A percentile compares a stretch with the other conserved stretches of the same genome.
These are phyloP conservation scores for Paracyclopina nana DNA, from an alignment of 1,140 invertebrate genomes.

Conservation along the genomic window DNA sequence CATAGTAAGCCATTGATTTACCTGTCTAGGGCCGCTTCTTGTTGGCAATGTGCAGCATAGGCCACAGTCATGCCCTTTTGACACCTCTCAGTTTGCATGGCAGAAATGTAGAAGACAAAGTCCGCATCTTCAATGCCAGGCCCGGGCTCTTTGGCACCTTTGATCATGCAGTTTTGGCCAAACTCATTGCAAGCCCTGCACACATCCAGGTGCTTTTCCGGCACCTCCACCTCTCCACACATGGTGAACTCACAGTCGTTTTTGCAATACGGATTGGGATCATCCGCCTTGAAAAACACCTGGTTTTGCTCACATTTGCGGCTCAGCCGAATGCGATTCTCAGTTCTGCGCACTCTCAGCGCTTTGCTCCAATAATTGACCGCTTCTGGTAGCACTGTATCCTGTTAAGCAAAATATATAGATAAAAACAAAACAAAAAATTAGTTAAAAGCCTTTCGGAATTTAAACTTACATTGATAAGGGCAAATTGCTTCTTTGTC, in stretches of 20 bases:
- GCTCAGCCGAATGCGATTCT: conserved; percentile 60
- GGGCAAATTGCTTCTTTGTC: conserved; percentile 50
- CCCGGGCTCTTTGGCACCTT: conserved; percentile 28
- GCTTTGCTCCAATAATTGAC: conserved; percentile 81
- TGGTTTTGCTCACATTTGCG: conserved; percentile 26
- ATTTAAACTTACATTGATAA: conserved; percentile 58
- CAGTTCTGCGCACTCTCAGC: conserved; percentile 61
- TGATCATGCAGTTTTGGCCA: conserved; percentile 49
- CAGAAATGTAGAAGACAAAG: conserved; percentile 93
- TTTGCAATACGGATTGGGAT: conserved; percentile 65
- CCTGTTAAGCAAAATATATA: conserved; percentile 37
- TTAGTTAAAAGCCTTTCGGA: conserved; percentile 1
- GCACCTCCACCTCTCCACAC: conserved; percentile 83
- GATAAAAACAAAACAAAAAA: neutral
- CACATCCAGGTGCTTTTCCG: conserved; percentile 69
- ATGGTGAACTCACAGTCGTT: conserved; percentile 64
- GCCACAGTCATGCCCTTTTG: conserved; percentile 66
- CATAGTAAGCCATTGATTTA: neutral
- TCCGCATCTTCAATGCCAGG: conserved; percentile 46
- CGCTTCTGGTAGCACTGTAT: conserved; percentile 69
- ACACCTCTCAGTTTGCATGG: conserved; percentile 75
- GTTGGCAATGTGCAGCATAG: conserved; percentile 95
- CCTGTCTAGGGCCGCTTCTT: conserved; percentile 37
- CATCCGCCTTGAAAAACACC: conserved; percentile 25
- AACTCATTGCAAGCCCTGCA: conserved; percentile 60